Conservation (phyloP, 2,797 vertebrate species). For the Rhodeus uyekii region DNA sequence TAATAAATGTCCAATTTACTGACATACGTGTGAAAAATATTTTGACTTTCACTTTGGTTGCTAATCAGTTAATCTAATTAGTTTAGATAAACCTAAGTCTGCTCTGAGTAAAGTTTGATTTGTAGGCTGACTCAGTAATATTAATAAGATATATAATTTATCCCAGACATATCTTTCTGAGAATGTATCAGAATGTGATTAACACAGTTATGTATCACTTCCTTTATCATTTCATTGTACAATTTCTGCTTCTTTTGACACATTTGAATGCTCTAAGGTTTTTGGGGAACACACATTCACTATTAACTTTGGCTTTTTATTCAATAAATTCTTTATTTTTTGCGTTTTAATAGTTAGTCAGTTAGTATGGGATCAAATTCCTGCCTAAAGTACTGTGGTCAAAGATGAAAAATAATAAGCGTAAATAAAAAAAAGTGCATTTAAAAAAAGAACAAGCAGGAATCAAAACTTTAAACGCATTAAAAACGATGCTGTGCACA, state of each 20-base stretch:
- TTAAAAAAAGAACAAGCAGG: too few species aligned
- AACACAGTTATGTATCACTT: not conserved
- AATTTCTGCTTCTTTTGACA: not conserved
- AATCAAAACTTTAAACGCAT: too few species aligned
- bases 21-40: not conserved
- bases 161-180: not conserved
- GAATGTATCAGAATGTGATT: not conserved
- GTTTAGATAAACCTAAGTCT: not conserved
- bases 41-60: not conserved
- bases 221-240: not conserved
- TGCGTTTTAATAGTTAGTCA: too few species aligned
- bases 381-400: too few species aligned
- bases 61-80: slow-evolving; percentile 7
- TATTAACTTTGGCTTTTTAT: too few species aligned
- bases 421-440: too few species aligned
- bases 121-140: not conserved
- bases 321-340: too few species aligned
- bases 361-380: too few species aligned
- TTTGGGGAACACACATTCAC: too few species aligned
- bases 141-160: not conserved
- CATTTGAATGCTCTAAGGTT: not conserved
- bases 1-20: not conserved
- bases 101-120: not conserved
- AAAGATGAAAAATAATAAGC: too few species aligned
- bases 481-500: too few species aligned